Conservation (phyloP, 2,113 vertebrate genomes). For the Nestor notabilis region DNA sequence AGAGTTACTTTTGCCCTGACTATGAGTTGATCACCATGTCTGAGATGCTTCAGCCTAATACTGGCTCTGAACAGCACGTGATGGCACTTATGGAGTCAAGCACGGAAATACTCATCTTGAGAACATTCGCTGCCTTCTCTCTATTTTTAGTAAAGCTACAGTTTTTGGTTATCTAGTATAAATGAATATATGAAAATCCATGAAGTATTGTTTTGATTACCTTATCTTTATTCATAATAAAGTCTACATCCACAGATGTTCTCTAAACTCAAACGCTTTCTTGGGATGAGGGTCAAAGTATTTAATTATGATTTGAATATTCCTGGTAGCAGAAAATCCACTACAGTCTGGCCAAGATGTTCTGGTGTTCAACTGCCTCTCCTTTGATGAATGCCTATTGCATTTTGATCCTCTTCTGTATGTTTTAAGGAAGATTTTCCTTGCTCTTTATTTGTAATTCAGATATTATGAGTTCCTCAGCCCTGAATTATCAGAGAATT, state of each 20-base stretch:
- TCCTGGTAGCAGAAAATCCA: neutral
- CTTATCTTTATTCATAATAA: neutral
- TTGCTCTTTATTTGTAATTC: neutral
- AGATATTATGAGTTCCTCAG: neutral
- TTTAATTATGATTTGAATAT: neutral
- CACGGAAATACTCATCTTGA: accelerated
- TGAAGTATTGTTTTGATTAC: neutral
- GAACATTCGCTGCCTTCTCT: neutral
- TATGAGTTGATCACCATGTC: neutral
- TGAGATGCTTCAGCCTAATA: neutral
- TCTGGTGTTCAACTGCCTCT: neutral
- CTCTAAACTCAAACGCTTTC: neutral
- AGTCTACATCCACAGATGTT: neutral
- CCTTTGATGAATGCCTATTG: neutral
- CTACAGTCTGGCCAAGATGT: neutral
- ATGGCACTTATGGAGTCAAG: neutral
- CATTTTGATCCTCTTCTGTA: neutral
- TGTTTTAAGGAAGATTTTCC: neutral
- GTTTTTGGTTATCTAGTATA: neutral
- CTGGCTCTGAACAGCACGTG: neutral
- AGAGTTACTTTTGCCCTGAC: neutral
- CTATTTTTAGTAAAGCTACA: neutral
- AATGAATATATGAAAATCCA: neutral
- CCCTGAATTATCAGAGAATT: neutral
- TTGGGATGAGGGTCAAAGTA: neutral